Evolutionary conservation across 2,888 invertebrate species (phyloP).

Genomic region (Drosophila cognata): DNA sequence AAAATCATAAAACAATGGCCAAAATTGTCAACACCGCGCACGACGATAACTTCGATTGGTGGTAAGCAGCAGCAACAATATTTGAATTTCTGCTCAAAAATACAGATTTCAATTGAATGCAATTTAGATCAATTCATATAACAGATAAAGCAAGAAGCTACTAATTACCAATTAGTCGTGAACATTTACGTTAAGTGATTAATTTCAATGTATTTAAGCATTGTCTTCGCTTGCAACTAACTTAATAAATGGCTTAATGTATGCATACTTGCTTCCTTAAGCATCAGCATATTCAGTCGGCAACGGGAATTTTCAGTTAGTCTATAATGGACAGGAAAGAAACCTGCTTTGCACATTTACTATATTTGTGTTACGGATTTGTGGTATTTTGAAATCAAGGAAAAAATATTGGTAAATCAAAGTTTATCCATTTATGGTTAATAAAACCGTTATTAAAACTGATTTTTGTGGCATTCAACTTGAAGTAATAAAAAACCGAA

Average conservation of each 20-base stretch:
- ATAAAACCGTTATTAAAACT: slow-evolving; percentile 11
- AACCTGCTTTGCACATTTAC: neutral
- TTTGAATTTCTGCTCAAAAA: neutral
- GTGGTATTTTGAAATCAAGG: neutral
- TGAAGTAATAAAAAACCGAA: slow-evolving; percentile 43
- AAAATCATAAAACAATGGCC: slow-evolving; percentile 34
- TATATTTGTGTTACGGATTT: neutral
- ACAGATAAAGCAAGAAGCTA: neutral
- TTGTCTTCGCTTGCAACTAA: neutral
- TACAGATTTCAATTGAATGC: neutral
- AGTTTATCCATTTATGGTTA: slow-evolving; percentile 6
- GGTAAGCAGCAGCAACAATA: neutral
- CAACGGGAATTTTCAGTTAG: neutral
- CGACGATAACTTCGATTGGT: too few relatives aligned
- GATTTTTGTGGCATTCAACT: slow-evolving; percentile 33
- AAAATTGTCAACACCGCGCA: neutral
- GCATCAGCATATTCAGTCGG: neutral
- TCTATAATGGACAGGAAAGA: neutral
- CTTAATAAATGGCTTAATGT: neutral
- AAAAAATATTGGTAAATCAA: neutral
- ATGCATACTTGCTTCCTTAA: neutral
- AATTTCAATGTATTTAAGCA: neutral
- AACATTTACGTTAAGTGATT: neutral
- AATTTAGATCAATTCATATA: neutral
- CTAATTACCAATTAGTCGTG: neutral